Evolutionary conservation across 2,888 invertebrate genomes (phyloP).

Genomic region (Hesperia comma): DNA sequence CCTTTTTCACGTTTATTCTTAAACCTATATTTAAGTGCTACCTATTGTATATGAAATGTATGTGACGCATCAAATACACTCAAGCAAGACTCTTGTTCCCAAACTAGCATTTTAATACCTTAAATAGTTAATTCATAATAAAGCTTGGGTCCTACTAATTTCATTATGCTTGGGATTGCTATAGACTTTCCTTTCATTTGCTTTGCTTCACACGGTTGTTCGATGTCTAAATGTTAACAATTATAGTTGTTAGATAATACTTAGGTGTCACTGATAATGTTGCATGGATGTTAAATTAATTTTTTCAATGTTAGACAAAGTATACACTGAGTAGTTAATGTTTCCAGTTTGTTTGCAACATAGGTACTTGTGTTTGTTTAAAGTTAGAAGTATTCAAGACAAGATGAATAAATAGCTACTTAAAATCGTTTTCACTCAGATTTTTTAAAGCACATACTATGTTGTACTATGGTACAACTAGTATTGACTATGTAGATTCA

Average conservation of each 20-base stretch:
- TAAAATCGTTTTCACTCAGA: no score
- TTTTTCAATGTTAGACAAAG: not conserved
- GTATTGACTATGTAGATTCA: no score
- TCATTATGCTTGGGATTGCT: constrained; percentile 63
- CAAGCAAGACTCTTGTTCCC: no score
- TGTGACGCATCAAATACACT: no score
- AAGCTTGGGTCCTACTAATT: constrained; percentile 44
- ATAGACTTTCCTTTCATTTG: constrained; percentile 55
- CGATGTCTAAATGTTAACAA: not conserved
- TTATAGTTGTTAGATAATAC: not conserved
- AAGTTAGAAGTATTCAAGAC: no score
- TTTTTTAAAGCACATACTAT: no score
- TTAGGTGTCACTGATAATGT: not conserved
- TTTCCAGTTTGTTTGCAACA: not conserved
- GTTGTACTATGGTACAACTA: no score
- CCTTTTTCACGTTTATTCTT: no score
- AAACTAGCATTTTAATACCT: not conserved
- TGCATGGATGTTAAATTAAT: constrained; percentile 2
- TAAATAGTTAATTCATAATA: constrained; percentile 22
- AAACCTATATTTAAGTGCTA: no score
- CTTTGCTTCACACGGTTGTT: constrained; percentile 53
- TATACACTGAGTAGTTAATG: not conserved
- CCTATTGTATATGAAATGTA: no score
- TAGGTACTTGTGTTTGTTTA: no score
- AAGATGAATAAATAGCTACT: no score